Evolutionary conservation across 2,797 vertebrate genomes (phyloP), one percentile per base, ranked within the genome.

Genomic region (Neostethus bicornis): DNA sequence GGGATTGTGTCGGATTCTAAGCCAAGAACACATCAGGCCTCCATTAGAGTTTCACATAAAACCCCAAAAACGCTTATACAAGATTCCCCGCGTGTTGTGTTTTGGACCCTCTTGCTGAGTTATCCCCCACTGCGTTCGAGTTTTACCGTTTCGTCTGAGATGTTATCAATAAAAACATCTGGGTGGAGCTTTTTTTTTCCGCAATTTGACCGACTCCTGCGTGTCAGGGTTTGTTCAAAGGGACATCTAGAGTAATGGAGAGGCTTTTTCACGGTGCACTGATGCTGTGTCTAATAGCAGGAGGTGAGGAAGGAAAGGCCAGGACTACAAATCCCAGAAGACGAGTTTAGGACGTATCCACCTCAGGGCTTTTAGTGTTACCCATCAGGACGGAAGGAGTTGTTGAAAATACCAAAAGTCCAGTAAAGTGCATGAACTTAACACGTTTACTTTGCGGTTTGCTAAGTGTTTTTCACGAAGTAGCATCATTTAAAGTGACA

Each of bases 201-300:
- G 1, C 69, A 60, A 70, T 73, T 79, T 61, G 39, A 75, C 73
- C 5, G 58, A 65, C 73, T 79, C 61, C 29, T 6, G 26, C 66
- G 32, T 50, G 66, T 47, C 3, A 43, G 61, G 57, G 28, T 69
- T 69, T 34, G 58, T 50, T 24, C 7, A 32, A 53, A 51, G 23
- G 51, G 17, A 0, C 0, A 55, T 80, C 86, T 79, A 83, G 85
- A 87, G 82, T 28, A 2, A 35, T 20, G 1, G 32, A 25, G 64
- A 24, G 17, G 26, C n/a, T 28, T 60, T 54, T 75, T 80, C 81
- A 86, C 56, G 84, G 83, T 70, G 83, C 75, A 54, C 80, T 71
- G 83, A 87, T 89, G 89, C 87, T 81, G 86, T 83, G 79, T 86
- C 86, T 88, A 88, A 90, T 87, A 72, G 68, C 85, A 70, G 77